phyloP scores from a whole-genome alignment of 2,888 invertebrate genomes.

The Epicampocera succincta region DNA sequence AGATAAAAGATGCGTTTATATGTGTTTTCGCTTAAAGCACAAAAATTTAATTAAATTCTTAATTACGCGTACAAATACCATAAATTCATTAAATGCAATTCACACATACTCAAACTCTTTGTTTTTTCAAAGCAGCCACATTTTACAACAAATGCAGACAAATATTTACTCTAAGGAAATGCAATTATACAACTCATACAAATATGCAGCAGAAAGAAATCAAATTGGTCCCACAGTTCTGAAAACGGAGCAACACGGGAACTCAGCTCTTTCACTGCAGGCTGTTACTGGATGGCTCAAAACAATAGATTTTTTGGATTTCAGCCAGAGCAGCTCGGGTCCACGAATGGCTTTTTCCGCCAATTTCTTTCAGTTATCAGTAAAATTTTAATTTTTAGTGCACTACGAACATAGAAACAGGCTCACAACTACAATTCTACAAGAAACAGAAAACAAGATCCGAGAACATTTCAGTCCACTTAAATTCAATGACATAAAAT shows the following conservation, averaged over 20 bases:
- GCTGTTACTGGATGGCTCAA: too few species aligned
- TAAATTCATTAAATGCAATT: conserved; percentile 80
- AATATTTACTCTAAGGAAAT: conserved; percentile 40
- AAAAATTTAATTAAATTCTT: conserved; percentile 80
- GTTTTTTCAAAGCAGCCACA: conserved; percentile 31
- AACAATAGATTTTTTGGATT: too few species aligned
- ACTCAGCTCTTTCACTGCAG: too few species aligned
- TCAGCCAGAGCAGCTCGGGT: too few species aligned
- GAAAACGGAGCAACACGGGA: background rate
- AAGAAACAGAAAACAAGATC: too few species aligned
- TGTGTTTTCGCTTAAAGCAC: conserved; percentile 15
- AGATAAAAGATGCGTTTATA: conserved; percentile 17
- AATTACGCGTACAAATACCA: conserved; percentile 79
- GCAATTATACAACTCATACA: conserved; percentile 26
- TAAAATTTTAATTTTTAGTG: too few species aligned
- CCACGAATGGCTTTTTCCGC: too few species aligned
- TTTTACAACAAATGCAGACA: conserved; percentile 31
- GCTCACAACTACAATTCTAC: too few species aligned
- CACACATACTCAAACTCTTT: conserved; percentile 70
- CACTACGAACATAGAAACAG: too few species aligned
- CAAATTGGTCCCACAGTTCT: conserved; percentile 9
- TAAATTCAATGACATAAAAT: too few species aligned
- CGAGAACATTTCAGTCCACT: too few species aligned
- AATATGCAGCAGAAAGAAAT: background rate
- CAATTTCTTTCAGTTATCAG: too few species aligned